phyloP scores from a whole-genome alignment of 2,888 invertebrate species.

The Geophilus truncorum region DNA sequence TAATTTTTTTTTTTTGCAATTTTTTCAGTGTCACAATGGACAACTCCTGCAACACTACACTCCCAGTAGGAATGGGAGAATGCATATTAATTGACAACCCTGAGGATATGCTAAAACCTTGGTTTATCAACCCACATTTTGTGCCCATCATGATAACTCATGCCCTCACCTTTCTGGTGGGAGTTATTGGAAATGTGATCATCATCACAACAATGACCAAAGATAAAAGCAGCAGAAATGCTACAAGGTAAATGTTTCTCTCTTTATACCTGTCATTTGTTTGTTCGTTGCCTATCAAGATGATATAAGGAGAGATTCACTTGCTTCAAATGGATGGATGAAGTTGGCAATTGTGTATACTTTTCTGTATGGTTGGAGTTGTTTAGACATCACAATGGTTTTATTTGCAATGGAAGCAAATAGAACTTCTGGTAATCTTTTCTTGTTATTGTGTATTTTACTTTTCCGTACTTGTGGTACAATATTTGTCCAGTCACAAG shows the following conservation, averaged over 20 bases:
- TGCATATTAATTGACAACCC: slow-evolving; percentile 19
- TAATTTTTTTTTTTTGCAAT: not conserved
- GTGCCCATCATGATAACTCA: slow-evolving; percentile 41
- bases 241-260: slow-evolving; percentile 34
- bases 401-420: no score
- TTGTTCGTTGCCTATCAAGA: no score
- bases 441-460: no score
- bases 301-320: no score
- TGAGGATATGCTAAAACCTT: slow-evolving; percentile 41
- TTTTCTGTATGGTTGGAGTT: no score
- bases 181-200: slow-evolving; percentile 41
- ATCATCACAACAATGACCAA: slow-evolving; percentile 41
- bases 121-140: slow-evolving; percentile 39
- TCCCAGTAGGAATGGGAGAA: not conserved
- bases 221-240: slow-evolving; percentile 35
- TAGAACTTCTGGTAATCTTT: no score
- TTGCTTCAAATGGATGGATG: no score
- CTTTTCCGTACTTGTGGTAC: no score
- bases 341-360: no score
- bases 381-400: no score
- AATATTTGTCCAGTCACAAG: no score
- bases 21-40: not conserved
- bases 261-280: no score
- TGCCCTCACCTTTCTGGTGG: slow-evolving; percentile 41
- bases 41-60: not conserved